phyloP scores from a whole-genome alignment of 2,113 vertebrate genomes.

The Siniperca knerii region DNA sequence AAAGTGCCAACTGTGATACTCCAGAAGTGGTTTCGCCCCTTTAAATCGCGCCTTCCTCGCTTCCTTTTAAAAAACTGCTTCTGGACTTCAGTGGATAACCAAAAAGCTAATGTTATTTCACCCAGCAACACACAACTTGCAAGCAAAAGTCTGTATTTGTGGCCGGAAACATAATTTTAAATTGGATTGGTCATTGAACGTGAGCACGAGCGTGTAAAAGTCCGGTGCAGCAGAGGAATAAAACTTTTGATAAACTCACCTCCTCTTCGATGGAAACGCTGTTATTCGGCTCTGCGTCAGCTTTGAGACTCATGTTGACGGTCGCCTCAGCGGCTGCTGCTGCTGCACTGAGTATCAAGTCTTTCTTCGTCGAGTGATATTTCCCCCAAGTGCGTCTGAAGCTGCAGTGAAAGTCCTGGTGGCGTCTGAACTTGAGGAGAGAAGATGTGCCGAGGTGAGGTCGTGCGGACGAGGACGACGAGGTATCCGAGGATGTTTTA shows the following conservation, averaged over 20 bases:
- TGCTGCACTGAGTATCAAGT: constrained; percentile 63
- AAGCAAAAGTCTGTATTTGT: fast-evolving
- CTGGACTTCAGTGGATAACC: background rate
- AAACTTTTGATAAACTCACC: constrained; percentile 70
- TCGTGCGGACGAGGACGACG: constrained; percentile 64
- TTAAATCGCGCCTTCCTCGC: background rate
- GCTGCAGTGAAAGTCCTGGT: constrained; percentile 72
- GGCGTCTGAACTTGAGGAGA: constrained; percentile 71
- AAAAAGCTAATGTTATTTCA: background rate
- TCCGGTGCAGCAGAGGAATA: background rate
- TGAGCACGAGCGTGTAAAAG: background rate
- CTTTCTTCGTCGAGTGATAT: constrained; percentile 61
- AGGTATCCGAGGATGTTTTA: constrained; percentile 56
- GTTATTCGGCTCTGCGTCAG: constrained; percentile 83
- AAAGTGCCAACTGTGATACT: background rate
- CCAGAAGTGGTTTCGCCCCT: background rate
- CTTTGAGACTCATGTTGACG: constrained; percentile 82
- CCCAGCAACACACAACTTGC: background rate
- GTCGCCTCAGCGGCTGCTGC: constrained; percentile 40
- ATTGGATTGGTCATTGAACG: background rate
- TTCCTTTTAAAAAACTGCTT: background rate
- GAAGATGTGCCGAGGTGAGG: constrained; percentile 78
- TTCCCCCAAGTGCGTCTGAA: constrained; percentile 76
- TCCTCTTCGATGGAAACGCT: constrained; percentile 85
- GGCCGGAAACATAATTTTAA: background rate